These are phyloP conservation scores for Drosophila cardini DNA, from an alignment of 1,140 invertebrate species.

Conservation along the genomic window DNA sequence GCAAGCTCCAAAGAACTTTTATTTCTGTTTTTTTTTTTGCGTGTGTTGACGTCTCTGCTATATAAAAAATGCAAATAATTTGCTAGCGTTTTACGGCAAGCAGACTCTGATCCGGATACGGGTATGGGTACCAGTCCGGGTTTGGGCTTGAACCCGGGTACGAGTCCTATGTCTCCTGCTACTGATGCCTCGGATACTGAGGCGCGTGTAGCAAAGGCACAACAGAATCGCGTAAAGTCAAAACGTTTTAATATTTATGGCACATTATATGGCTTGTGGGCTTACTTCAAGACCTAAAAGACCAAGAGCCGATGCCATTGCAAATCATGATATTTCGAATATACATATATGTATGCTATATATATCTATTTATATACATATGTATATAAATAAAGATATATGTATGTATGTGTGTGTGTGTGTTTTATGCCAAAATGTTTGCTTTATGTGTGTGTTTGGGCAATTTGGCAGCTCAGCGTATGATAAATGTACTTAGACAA, in stretches of 20 bases:
- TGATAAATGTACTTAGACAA: slow-evolving; percentile 59
- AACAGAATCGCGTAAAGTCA: slow-evolving; percentile 72
- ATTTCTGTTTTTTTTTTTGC: slow-evolving; percentile 9
- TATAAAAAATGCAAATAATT: slow-evolving; percentile 83
- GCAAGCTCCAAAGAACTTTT: too few species aligned
- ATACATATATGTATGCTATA: slow-evolving; percentile 14
- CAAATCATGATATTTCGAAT: slow-evolving; percentile 37
- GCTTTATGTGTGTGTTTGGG: slow-evolving; percentile 13
- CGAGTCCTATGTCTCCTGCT: slow-evolving; percentile 8
- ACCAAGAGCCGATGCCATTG: neutral
- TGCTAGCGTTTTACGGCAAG: slow-evolving; percentile 67
- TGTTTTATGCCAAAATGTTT: slow-evolving; percentile 21
- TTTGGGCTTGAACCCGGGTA: too few species aligned
- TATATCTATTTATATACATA: slow-evolving; percentile 3
- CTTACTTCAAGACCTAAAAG: slow-evolving; percentile 57
- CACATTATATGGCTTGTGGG: slow-evolving; percentile 82
- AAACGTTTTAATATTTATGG: slow-evolving; percentile 83
- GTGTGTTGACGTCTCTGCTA: slow-evolving; percentile 61
- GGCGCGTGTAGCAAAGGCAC: slow-evolving; percentile 31
- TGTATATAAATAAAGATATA: slow-evolving; percentile 10
- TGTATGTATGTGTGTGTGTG: slow-evolving; percentile 10
- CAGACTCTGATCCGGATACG: slow-evolving; percentile 26
- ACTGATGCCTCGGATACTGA: neutral
- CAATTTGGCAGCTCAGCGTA: slow-evolving; percentile 41
- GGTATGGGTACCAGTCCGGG: too few species aligned